Base-by-base conservation (phyloP, 64 coral and sea anemone genomes). In the Stichodactyla mertensii region DNA sequence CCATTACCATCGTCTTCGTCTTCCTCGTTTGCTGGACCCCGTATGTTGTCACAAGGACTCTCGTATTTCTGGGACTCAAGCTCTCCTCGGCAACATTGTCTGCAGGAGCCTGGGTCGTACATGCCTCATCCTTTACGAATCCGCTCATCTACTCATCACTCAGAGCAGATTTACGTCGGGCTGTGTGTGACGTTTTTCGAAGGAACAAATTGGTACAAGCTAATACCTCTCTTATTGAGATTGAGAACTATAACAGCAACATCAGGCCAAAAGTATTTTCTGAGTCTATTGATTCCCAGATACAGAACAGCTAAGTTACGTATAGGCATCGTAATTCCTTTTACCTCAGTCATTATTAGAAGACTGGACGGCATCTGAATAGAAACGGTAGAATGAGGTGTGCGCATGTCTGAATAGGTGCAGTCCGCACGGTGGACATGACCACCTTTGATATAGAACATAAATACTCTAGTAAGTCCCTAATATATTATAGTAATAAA, bases 21-120 rank as follows among this genome's bases (percentile, higher is more conserved):
- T 81, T 81, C 26, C 78, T 81, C 78, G 78, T 55, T 2, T 81
- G 78, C 11, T 81, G 78, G 78, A 81, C 78, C 36, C 78, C 78
- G 53, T 81, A 81, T 20, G 78, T 81, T 55, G 78, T 81, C 53
- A 81, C 78, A 14, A 81, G 78, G 53, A 55, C 78, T 19, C 6
- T 81, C 26, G 52, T 20, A 12, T 52, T 81, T 81, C 6, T 81
- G 36, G 78, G 78, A 53, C 36, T 81, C 78, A 81, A 28, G 16
- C 78, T 81, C 78, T 81, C 78, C 53, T 55, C 78, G 22, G 78
- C 14, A n/a, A 53, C 54, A 4, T 7, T 54, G 52, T 81, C 78
- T 4, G 78, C 51, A 5, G 78, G 51, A 55, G 78, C 78, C 78
- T 81, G 78, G 78, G 36, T 55, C 0, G 78, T 81, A 20, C 78